Conservation (phyloP, 2,113 vertebrate genomes). For the Saimiri boliviensis region DNA sequence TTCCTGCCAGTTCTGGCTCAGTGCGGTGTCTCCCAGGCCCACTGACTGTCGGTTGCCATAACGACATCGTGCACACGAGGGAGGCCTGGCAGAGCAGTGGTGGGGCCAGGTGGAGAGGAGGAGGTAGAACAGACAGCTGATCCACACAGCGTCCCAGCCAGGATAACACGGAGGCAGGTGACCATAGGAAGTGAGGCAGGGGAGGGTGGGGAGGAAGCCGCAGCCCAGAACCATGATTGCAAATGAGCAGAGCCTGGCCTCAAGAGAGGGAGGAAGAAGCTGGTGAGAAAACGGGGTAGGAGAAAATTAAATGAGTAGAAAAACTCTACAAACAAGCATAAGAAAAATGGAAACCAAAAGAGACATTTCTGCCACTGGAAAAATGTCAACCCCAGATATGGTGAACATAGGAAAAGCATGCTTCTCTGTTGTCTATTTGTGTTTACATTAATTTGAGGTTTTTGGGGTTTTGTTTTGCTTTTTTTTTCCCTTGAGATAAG, state of each 20-base stretch:
- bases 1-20: slow-evolving; percentile 63
- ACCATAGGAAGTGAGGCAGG: neutral
- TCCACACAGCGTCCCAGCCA: neutral
- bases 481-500: no score
- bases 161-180: slow-evolving; percentile 46
- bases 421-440: neutral
- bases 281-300: neutral
- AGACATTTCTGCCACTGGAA: neutral
- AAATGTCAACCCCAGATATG: neutral
- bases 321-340: neutral
- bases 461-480: no score
- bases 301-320: neutral
- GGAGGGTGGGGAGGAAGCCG: neutral
- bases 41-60: slow-evolving; percentile 74
- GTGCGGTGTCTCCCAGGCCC: slow-evolving; percentile 48
- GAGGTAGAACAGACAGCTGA: slow-evolving; percentile 64
- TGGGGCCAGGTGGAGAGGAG: slow-evolving; percentile 73
- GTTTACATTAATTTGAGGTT: neutral
- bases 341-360: neutral
- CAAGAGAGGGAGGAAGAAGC: neutral
- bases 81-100: slow-evolving; percentile 61
- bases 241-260: neutral
- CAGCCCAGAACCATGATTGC: neutral
- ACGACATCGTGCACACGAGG: slow-evolving; percentile 40
- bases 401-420: neutral